Evolutionary conservation across 2,797 vertebrate genomes (phyloP).

Genomic region (Poecilia gillii): DNA sequence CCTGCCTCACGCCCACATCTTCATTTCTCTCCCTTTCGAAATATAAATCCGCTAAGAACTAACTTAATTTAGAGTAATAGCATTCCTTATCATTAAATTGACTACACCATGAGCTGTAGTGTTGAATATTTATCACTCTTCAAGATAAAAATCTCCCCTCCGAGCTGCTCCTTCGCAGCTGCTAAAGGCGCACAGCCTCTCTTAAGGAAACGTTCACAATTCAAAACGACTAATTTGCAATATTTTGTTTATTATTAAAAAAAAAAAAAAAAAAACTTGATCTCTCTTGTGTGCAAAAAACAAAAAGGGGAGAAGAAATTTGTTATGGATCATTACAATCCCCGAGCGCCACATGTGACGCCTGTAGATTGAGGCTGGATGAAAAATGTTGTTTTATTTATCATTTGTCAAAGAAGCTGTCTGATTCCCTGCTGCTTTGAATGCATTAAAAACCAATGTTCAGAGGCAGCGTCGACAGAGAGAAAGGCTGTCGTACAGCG

Average conservation of each 20-base stretch:
- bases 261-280: background rate
- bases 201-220: slow-evolving; percentile 16
- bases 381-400: slow-evolving; percentile 32
- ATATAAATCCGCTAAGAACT: slow-evolving; percentile 8
- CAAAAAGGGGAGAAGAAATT: background rate
- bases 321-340: slow-evolving; percentile 17
- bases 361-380: slow-evolving; percentile 1
- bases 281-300: background rate
- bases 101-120: slow-evolving; percentile 1
- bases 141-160: slow-evolving; percentile 12
- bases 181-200: background rate
- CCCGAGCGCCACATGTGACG: slow-evolving; percentile 1
- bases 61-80: slow-evolving; percentile 28
- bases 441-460: slow-evolving; percentile 16
- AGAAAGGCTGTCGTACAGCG: background rate
- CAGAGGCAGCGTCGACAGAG: background rate
- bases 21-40: background rate
- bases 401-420: slow-evolving; percentile 22
- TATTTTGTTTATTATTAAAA: slow-evolving; percentile 15
- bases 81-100: slow-evolving; percentile 31
- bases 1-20: background rate
- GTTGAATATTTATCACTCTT: slow-evolving; percentile 18
- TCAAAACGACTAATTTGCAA: slow-evolving; percentile 4
- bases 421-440: slow-evolving; percentile 16
- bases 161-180: slow-evolving; percentile 6